Evolutionary conservation across 2,113 vertebrate species (phyloP).

Genomic region (Loxodonta africana): DNA sequence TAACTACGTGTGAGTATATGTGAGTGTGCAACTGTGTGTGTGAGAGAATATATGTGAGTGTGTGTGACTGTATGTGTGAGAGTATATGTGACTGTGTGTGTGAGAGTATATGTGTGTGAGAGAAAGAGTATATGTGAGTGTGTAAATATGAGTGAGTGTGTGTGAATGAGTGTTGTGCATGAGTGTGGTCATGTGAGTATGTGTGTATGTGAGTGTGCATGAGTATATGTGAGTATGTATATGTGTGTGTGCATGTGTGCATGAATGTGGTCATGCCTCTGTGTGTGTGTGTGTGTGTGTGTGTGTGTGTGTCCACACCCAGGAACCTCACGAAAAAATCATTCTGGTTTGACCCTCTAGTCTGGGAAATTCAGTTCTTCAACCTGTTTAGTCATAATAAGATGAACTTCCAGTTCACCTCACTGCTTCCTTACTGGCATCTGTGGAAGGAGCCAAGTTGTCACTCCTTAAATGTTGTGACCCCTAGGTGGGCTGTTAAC

Average conservation of each 20-base stretch:
- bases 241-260: rapidly evolving
- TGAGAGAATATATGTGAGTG: too few species aligned
- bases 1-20: rapidly evolving
- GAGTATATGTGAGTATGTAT: neutral
- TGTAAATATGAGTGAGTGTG: neutral
- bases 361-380: neutral
- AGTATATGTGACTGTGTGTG: neutral
- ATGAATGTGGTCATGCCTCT: neutral
- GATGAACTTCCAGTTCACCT: neutral
- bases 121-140: too few species aligned
- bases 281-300: too few species aligned
- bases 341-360: neutral
- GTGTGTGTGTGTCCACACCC: too few species aligned
- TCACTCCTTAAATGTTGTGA: neutral
- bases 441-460: neutral
- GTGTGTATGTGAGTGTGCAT: neutral
- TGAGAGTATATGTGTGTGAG: too few species aligned
- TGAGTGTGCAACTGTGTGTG: neutral
- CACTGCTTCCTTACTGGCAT: neutral
- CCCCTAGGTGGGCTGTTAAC: neutral
- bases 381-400: rapidly evolving
- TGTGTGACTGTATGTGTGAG: too few species aligned
- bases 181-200: neutral
- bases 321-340: neutral
- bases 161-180: too few species aligned